These are phyloP conservation scores for Takifugu ocellatus DNA, from an alignment of 2,797 vertebrate species.

Conservation along the genomic window DNA sequence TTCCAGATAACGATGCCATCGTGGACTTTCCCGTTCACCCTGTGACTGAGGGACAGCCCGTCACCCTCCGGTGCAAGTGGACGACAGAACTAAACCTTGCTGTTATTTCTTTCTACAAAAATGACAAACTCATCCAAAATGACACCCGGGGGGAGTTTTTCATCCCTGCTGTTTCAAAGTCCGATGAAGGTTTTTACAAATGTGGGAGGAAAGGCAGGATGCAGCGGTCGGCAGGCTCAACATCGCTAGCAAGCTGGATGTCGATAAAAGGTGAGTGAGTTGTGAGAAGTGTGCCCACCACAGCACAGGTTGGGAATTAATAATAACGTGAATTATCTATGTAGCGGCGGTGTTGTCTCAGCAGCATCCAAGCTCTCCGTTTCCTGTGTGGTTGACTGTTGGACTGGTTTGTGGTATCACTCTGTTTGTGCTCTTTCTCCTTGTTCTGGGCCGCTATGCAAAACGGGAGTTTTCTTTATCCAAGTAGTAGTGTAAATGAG, in stretches of 20 bases:
- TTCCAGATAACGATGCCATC: too few species aligned
- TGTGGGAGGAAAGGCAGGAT: slow-evolving; percentile 10
- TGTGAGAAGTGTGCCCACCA: not conserved
- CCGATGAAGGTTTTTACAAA: slow-evolving; percentile 50
- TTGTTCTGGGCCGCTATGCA: too few species aligned
- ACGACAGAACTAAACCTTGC: not conserved
- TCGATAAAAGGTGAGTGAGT: slow-evolving; percentile 21
- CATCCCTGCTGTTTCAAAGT: slow-evolving; percentile 36
- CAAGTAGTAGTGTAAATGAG: too few species aligned
- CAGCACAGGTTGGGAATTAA: not conserved
- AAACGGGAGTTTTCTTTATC: too few species aligned
- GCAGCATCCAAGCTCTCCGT: not conserved
- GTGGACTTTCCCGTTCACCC: too few species aligned
- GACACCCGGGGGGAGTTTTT: slow-evolving; percentile 13
- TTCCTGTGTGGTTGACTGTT: too few species aligned
- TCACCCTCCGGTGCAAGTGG: slow-evolving; percentile 19
- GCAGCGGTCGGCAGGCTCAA: fast-evolving
- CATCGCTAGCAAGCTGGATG: slow-evolving; percentile 42
- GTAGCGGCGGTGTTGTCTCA: not conserved
- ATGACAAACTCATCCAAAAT: slow-evolving; percentile 1
- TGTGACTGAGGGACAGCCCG: too few species aligned
- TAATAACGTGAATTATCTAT: not conserved
- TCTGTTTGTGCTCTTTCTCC: too few species aligned
- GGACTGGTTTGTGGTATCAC: slow-evolving; percentile 1
- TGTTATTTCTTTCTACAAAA: slow-evolving; percentile 36